Conservation (phyloP, 2,888 invertebrate species). For the Troides helena region DNA sequence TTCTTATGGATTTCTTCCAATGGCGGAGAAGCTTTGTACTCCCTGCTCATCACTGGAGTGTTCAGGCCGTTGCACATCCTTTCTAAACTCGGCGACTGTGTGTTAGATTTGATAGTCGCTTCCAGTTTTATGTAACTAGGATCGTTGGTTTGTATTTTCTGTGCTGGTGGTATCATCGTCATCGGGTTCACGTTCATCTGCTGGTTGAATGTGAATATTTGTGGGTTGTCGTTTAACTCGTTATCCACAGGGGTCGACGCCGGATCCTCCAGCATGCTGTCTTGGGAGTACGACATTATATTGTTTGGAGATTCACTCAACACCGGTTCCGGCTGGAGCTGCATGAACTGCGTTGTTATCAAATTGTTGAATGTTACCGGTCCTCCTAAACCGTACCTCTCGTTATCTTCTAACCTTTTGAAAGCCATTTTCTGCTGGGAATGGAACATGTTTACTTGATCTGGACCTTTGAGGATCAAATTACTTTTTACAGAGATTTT, state of each 20-base stretch:
- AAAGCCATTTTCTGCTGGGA: constrained; percentile 76
- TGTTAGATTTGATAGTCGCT: constrained; percentile 71
- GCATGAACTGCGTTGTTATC: constrained; percentile 74
- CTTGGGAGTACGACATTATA: constrained; percentile 62
- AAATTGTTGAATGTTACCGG: constrained; percentile 73
- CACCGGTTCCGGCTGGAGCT: constrained; percentile 62
- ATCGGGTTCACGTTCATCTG: constrained; percentile 66
- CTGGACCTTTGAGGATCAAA: constrained; percentile 73
- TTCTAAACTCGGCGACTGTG: constrained; percentile 70
- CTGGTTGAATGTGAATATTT: constrained; percentile 69
- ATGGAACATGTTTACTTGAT: constrained; percentile 74
- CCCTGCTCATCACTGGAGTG: constrained; percentile 55
- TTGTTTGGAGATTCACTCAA: constrained; percentile 62
- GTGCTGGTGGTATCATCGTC: constrained; percentile 62
- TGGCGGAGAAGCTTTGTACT: constrained; percentile 73
- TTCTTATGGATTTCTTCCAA: constrained; percentile 72
- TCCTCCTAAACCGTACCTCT: constrained; percentile 63
- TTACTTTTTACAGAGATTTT: constrained; percentile 79
- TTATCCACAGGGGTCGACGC: constrained; percentile 60
- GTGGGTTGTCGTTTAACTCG: constrained; percentile 53
- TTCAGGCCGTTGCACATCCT: constrained; percentile 68
- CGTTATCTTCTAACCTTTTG: constrained; percentile 65
- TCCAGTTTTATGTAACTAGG: constrained; percentile 75
- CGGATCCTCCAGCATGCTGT: constrained; percentile 55
- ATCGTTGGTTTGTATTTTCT: constrained; percentile 64